Conservation (phyloP, 1,140 invertebrate species). For the Hirudo medicinalis region DNA sequence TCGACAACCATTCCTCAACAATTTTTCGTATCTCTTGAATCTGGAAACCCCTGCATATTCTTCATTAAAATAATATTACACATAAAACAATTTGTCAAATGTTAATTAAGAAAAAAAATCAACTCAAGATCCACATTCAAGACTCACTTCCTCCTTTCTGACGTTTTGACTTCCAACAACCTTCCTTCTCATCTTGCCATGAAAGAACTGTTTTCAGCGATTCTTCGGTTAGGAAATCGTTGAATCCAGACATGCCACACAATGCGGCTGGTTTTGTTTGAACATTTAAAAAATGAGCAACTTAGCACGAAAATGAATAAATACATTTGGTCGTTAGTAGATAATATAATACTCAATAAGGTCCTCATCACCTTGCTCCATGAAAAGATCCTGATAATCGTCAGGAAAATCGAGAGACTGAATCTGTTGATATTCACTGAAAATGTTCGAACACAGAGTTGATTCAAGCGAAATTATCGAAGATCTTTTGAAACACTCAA, state of each 20-base stretch:
- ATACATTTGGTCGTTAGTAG: not conserved
- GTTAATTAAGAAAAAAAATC: too few relatives aligned
- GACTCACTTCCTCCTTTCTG: too few relatives aligned
- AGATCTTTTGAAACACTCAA: not conserved
- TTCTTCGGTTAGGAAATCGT: not conserved
- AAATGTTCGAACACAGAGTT: conserved; percentile 4
- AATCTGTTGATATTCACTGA: not conserved
- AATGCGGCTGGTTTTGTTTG: not conserved
- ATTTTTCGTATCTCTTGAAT: too few relatives aligned
- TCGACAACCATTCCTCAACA: too few relatives aligned
- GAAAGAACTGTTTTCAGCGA: not conserved
- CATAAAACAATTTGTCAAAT: too few relatives aligned
- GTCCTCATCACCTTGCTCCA: conserved; percentile 5
- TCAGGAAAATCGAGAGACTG: not conserved
- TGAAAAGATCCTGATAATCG: conserved; percentile 5
- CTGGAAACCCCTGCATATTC: too few relatives aligned
- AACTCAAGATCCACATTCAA: too few relatives aligned
- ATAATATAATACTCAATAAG: too few relatives aligned
- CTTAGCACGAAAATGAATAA: not conserved
- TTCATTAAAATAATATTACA: too few relatives aligned
- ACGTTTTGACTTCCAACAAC: not conserved
- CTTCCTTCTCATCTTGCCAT: not conserved
- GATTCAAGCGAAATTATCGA: not conserved
- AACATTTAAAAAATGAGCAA: not conserved
- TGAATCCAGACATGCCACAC: not conserved